Evolutionary conservation across 2,797 vertebrate species (phyloP).

Genomic region (Chloroceryle inda): DNA sequence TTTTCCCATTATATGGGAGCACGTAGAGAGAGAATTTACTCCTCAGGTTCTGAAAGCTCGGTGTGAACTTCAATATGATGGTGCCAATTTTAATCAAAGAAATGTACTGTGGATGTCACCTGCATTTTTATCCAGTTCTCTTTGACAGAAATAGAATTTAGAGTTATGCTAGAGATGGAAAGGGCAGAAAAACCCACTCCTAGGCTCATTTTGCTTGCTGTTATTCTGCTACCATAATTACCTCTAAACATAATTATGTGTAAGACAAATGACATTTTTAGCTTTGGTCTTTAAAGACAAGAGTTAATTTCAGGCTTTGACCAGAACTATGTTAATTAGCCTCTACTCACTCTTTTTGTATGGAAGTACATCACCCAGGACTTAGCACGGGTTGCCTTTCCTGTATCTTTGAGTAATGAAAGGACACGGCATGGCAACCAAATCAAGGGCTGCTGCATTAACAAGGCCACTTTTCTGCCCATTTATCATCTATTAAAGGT

Average conservation of each 20-base stretch:
- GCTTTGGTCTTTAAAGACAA: slow-evolving; percentile 77
- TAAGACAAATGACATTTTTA: slow-evolving; percentile 79
- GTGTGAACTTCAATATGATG: slow-evolving; percentile 21
- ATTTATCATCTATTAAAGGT: slow-evolving; percentile 89
- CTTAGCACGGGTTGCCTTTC: slow-evolving; percentile 67
- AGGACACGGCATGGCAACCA: slow-evolving; percentile 69
- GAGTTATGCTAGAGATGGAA: slow-evolving; percentile 33
- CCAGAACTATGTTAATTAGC: slow-evolving; percentile 83
- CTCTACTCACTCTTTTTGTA: slow-evolving; percentile 50
- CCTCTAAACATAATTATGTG: slow-evolving; percentile 79
- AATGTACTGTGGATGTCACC: slow-evolving; percentile 35
- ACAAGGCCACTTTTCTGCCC: slow-evolving; percentile 81
- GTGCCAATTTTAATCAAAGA: slow-evolving; percentile 69
- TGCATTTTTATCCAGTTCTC: slow-evolving; percentile 66
- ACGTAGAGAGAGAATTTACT: slow-evolving; percentile 16
- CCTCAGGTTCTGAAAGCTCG: background rate
- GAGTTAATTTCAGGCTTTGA: slow-evolving; percentile 82
- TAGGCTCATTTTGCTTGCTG: slow-evolving; percentile 65
- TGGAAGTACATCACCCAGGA: slow-evolving; percentile 70
- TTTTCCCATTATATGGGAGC: background rate
- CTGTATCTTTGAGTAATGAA: slow-evolving; percentile 82
- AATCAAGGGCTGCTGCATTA: slow-evolving; percentile 80
- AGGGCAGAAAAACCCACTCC: slow-evolving; percentile 31
- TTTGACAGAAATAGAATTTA: slow-evolving; percentile 58
- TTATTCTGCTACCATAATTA: slow-evolving; percentile 75